Base-by-base conservation (phyloP, 2,888 invertebrate genomes). In the Dolichopus griseipennis region DNA sequence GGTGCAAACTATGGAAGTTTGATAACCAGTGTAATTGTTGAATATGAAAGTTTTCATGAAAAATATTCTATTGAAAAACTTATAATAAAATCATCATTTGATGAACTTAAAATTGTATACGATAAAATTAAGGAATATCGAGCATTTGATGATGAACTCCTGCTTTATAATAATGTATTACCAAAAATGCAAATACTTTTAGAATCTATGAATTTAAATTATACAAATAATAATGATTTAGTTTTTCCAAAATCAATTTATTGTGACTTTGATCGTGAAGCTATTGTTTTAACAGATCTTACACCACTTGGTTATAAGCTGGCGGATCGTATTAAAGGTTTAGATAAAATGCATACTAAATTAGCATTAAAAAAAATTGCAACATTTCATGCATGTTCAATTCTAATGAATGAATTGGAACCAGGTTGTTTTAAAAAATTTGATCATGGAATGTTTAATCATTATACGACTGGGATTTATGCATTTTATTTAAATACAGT, bases 331-430 rank as follows among this genome's bases (percentile, higher is more conserved):
- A 67, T 75, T 15, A 43, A 71, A 1, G 79, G 81, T 5, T 72
- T 84, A n/a, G 82, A 85, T 70, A 69, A 82, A 66, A 75, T 76
- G 0, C 81, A 83, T 63, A 73, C 81, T 0, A 78, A 75, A 69
- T 22, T 83, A 18, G 78, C 81, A 9, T 71, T 85, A 1, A 74
- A 76, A 1, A 78, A 82, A 3, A 68, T 85, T 71, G 84, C 85
- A 7, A 80, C 80, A 72, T 83, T 85, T 75, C 85, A 85, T 73
- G 83, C 84, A 1, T 77, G 83, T 1, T 83, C 84, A 2, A 80
- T 84, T 0, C 82, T 82, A 0, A 73, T 81, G 52, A 84, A 84
- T 69, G 76, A 79, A 18, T 80, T 78, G 0, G 76, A 80, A 68
- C 69, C 72, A 18, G 75, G 75, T 1, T 72, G 65, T 3, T 71